A percentile compares a stretch with the other conserved stretches of the same genome.
Conservation (phyloP, 1,140 invertebrate species). For the Chironomus tepperi region DNA sequence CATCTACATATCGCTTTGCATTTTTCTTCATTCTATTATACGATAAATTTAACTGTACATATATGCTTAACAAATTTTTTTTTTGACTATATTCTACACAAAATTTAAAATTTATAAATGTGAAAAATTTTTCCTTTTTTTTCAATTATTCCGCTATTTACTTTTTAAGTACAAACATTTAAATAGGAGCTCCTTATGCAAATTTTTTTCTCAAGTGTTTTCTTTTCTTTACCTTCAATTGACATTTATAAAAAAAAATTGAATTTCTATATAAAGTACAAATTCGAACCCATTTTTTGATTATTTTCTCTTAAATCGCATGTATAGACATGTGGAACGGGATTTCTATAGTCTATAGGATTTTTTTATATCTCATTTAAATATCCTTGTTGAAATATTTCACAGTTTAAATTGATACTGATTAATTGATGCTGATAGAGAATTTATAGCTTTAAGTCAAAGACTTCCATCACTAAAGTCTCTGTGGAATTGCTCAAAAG, state of each 20-base stretch:
- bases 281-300: slow-evolving; percentile 12
- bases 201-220: not conserved
- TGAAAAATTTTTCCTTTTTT: not conserved
- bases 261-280: not conserved
- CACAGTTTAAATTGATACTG: not conserved
- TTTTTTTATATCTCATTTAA: not conserved
- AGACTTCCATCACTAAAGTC: too few species aligned
- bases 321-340: not conserved
- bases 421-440: too few species aligned
- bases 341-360: too few species aligned
- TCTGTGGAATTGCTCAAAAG: too few species aligned
- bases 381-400: not conserved
- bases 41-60: too few species aligned
- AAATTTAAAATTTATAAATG: not conserved
- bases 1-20: too few species aligned
- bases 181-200: not conserved
- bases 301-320: not conserved
- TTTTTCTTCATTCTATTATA: too few species aligned
- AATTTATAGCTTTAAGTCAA: too few species aligned
- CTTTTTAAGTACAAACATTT: not conserved
- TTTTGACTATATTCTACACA: not conserved
- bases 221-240: not conserved
- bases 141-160: not conserved
- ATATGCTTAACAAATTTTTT: not conserved
- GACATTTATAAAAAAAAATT: not conserved